Conservation (phyloP, 2,113 vertebrate species). For the Upupa epops region DNA sequence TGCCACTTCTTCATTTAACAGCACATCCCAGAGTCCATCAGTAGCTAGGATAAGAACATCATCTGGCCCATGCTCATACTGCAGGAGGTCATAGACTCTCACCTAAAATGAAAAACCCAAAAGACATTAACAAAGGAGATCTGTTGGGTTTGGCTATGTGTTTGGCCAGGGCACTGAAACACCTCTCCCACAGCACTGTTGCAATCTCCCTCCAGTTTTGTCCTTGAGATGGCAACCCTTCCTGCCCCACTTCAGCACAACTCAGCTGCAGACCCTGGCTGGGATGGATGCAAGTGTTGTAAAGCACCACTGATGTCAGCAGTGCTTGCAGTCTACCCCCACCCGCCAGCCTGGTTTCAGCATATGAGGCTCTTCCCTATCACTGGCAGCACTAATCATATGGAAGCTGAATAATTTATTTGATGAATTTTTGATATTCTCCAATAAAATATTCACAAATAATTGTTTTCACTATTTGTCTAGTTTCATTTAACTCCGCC, state of each 20-base stretch:
- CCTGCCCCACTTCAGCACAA: fast-evolving
- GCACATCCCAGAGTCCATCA: conserved; percentile 96
- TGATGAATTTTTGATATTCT: conserved; percentile 57
- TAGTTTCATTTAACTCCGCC: conserved; percentile 13
- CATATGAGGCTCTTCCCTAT: background rate
- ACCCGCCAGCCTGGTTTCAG: background rate
- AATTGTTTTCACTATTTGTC: conserved; percentile 49
- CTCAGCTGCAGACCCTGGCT: background rate
- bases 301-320: background rate
- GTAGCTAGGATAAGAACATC: conserved; percentile 94
- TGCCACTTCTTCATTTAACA: conserved; percentile 94
- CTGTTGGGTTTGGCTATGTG: background rate
- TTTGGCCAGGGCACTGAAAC: background rate
- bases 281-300: fast-evolving
- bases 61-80: conserved; percentile 87
- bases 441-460: conserved; percentile 67
- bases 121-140: background rate
- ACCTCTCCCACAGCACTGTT: background rate
- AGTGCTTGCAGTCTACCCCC: background rate
- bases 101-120: conserved; percentile 77
- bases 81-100: conserved; percentile 86
- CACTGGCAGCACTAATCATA: background rate
- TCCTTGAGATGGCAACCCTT: background rate
- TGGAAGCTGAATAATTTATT: conserved; percentile 56
- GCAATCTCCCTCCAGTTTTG: background rate